Conservation (phyloP, 2,888 invertebrate genomes). For the Globia sparganii region DNA sequence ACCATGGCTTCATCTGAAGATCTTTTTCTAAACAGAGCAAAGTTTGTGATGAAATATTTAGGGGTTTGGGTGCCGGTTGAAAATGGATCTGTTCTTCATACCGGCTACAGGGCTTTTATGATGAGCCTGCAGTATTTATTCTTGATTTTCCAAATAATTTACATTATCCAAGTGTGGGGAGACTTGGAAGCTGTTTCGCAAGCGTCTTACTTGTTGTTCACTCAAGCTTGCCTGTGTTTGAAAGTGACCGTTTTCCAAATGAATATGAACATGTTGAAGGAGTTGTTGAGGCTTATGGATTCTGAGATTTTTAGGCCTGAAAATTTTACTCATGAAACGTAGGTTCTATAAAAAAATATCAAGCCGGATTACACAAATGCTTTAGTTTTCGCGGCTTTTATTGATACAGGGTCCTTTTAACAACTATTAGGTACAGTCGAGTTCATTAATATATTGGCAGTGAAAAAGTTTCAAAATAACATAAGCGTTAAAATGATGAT, state of each 20-base stretch:
- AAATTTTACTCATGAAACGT: constrained; percentile 77
- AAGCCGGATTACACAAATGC: constrained; percentile 28
- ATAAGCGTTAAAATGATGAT: too few species aligned
- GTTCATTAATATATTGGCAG: too few species aligned
- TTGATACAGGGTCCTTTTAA: not conserved
- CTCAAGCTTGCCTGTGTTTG: constrained; percentile 85
- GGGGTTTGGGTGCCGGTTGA: constrained; percentile 82
- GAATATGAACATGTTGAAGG: constrained; percentile 75
- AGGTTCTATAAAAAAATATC: constrained; percentile 34
- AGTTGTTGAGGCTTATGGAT: constrained; percentile 78
- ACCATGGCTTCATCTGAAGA: constrained; percentile 70
- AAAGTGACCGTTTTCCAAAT: constrained; percentile 83
- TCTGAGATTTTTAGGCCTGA: constrained; percentile 79
- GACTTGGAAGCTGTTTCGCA: constrained; percentile 84
- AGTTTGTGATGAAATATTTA: constrained; percentile 82
- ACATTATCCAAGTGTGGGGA: constrained; percentile 83
- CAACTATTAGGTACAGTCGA: too few species aligned
- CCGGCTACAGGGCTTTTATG: constrained; percentile 77
- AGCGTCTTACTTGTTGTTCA: constrained; percentile 83
- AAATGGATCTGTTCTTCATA: constrained; percentile 70
- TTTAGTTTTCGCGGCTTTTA: not conserved
- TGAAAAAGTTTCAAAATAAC: too few species aligned
- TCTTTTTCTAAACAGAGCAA: constrained; percentile 82
- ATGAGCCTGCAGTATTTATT: constrained; percentile 81
- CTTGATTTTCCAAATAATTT: constrained; percentile 82